Evolutionary conservation across 1,140 invertebrate genomes (phyloP).

Genomic region (Diprion similis): DNA sequence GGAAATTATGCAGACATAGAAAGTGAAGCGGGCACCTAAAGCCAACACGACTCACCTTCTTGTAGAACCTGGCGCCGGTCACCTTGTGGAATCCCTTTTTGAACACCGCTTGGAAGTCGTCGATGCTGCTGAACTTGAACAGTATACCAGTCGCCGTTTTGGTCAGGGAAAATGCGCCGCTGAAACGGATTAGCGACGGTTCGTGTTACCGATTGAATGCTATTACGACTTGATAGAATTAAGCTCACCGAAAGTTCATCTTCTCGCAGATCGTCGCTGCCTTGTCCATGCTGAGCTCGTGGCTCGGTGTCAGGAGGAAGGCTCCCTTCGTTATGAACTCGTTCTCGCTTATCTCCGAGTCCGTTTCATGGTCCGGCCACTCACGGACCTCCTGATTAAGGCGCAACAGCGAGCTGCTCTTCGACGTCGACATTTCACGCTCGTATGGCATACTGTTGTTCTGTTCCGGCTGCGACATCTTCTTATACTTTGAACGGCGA

Average conservation of each 20-base stretch:
- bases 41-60: constrained; percentile 67
- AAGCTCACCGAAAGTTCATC: constrained; percentile 75
- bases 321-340: constrained; percentile 68
- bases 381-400: constrained; percentile 47
- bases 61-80: constrained; percentile 77
- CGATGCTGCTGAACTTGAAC: constrained; percentile 85
- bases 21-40: too few species aligned
- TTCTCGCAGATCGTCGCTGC: constrained; percentile 86
- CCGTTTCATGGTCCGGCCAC: constrained; percentile 53
- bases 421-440: constrained; percentile 54
- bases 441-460: constrained; percentile 47
- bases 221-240: background rate
- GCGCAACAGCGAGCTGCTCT: constrained; percentile 47
- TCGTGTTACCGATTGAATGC: constrained; percentile 19
- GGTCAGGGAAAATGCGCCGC: constrained; percentile 81
- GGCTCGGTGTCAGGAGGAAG: constrained; percentile 83
- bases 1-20: too few species aligned
- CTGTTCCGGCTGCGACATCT: constrained; percentile 49
- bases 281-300: constrained; percentile 83
- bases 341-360: constrained; percentile 54
- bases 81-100: constrained; percentile 88
- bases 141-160: constrained; percentile 87
- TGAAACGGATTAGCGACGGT: constrained; percentile 39
- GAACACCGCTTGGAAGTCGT: constrained; percentile 84
- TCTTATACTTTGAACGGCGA: constrained; percentile 41